Percentiles rank a stretch among this genome's conserved stretches.
Evolutionary conservation across 2,888 invertebrate species (phyloP).

Genomic region (Pelosia muscerda): DNA sequence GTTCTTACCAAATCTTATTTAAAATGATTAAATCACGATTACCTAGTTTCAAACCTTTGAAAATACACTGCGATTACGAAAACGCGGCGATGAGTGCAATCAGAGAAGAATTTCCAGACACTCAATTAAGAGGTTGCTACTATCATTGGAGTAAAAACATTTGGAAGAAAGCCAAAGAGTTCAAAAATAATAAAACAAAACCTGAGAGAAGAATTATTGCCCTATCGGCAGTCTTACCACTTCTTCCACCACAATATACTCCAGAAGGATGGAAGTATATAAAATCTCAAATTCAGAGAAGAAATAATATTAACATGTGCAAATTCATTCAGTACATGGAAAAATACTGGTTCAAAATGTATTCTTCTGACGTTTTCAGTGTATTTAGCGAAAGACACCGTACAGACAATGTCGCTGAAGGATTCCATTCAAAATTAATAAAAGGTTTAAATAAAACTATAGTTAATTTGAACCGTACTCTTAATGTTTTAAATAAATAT

Average conservation of each 20-base stretch:
- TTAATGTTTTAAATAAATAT: conserved; percentile 2
- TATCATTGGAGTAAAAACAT: conserved; percentile 1
- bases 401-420: no score
- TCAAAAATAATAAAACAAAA: background rate
- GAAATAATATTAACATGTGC: no score
- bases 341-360: background rate
- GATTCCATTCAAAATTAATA: no score
- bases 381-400: no score
- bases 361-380: background rate
- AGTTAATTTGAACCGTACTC: background rate
- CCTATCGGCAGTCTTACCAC: background rate
- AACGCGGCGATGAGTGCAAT: conserved; percentile 3
- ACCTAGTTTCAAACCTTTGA: background rate
- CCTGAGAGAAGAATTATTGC: background rate
- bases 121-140: no score
- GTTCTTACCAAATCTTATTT: background rate
- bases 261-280: background rate
- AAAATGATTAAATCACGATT: background rate
- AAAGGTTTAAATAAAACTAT: no score
- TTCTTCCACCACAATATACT: background rate
- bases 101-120: background rate
- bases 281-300: no score
- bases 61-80: conserved; percentile 3
- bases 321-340: background rate
- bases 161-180: no score